phyloP scores from a whole-genome alignment of 2,113 vertebrate species.

The Ctenomys sociabilis region DNA sequence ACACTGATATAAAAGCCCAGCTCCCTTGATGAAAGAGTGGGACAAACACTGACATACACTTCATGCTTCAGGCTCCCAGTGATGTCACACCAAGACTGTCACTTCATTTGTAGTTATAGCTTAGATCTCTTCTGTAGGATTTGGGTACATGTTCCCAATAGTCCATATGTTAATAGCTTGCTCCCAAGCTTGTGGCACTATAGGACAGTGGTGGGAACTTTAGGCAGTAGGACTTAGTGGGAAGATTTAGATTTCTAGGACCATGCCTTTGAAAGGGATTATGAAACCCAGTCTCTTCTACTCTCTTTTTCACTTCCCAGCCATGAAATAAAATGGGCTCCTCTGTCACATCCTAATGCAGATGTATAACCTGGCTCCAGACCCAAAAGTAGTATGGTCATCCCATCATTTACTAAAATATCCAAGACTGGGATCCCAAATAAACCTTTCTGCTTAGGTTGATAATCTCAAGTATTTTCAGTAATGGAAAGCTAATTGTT shows the following conservation, averaged over 20 bases:
- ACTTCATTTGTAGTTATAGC: neutral
- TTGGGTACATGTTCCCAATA: neutral
- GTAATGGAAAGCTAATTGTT: neutral
- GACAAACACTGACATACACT: neutral
- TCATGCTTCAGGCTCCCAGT: neutral
- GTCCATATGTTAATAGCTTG: neutral
- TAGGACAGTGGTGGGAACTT: neutral
- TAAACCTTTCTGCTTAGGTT: neutral
- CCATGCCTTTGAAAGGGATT: neutral
- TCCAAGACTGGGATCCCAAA: no score
- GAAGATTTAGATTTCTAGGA: neutral
- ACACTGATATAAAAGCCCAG: neutral
- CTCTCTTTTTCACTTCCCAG: neutral
- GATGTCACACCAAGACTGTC: neutral
- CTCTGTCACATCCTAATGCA: neutral
- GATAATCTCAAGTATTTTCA: neutral
- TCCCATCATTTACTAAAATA: neutral
- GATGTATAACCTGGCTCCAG: neutral
- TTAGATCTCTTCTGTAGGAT: neutral
- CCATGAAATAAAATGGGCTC: neutral
- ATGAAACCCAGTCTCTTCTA: neutral
- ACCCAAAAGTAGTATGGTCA: neutral
- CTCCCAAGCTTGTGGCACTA: neutral
- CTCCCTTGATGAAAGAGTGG: neutral
- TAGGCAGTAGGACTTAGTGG: neutral